Conservation (phyloP, 1,140 invertebrate species). For the Sminthurides bifidus region DNA sequence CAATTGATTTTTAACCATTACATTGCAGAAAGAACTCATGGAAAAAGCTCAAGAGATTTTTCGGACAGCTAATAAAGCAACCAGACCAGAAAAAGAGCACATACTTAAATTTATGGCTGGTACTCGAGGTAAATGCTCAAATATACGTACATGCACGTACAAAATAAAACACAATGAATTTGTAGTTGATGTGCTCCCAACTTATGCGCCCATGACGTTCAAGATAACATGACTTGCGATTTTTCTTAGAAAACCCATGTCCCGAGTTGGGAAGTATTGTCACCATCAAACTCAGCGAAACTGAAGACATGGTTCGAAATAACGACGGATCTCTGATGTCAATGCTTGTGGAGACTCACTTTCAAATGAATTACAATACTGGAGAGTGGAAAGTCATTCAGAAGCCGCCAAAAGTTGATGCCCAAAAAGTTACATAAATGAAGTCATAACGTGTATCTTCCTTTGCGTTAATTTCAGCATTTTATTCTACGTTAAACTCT, state of each 20-base stretch:
- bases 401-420: conserved; percentile 42
- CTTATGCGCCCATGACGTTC: not conserved
- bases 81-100: conserved; percentile 87
- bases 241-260: conserved; percentile 73
- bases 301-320: conserved; percentile 66
- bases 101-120: conserved; percentile 98
- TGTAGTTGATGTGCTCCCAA: not conserved
- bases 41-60: conserved; percentile 96
- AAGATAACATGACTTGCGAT: not conserved
- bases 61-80: conserved; percentile 85
- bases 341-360: conserved; percentile 80
- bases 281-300: conserved; percentile 81
- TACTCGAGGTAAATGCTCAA: conserved; percentile 54
- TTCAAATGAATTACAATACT: conserved; percentile 93
- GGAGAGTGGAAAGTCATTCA: conserved; percentile 87
- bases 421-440: not conserved
- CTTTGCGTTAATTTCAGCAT: no score
- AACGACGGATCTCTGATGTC: conserved; percentile 57
- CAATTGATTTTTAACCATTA: no score
- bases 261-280: conserved; percentile 84
- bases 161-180: not conserved
- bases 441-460: not conserved
- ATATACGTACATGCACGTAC: not conserved
- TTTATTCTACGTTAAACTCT: not conserved
- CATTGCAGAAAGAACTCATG: conserved; percentile 79